Evolutionary conservation across 2,113 vertebrate species (phyloP), one percentile per base, ranked within the genome.

Genomic region (Crotophaga sulcirostris): DNA sequence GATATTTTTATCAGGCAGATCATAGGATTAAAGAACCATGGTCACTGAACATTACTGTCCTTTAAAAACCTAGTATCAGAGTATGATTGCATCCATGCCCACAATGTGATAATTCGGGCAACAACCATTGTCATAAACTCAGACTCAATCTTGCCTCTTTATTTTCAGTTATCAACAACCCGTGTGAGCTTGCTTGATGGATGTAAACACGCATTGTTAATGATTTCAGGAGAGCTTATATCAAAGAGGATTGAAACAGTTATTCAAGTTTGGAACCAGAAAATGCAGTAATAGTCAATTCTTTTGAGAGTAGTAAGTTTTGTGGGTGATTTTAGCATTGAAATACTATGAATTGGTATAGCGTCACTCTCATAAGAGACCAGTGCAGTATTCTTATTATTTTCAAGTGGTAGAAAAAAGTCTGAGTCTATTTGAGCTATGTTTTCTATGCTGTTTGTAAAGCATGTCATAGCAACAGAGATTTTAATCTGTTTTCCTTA

Each of bases 1-100:
- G 92, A 64, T 93, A 80, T 95, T 95, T 96, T 95, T 92, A 81
- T 92, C 85, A 68, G 79, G 31, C 1, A 21, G 42, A 42, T 60
- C 62, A 31, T 33, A 56, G 44, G 64, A 92, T 91, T 95, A 40
- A 84, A 77, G 92, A 34, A 90, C 56, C 58, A 47, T 47, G 62
- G 52, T 62, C 76, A 84, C 0, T 90, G 88, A 84, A 85, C 44
- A 42, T 64, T 42, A 52, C 52, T 81, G 76, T 88, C 80, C 83
- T 92, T 75, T 68, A 56, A 89, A 84, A 59, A 59, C 64, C 58
- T 24, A 11, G 6, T 21, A 4, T 16, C 10, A 47, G 52, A 56
- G 10, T 81, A 21, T 2, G 6, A 25, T 26, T 56, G 52, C 28
- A 36, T 64, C 56, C 23, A 2, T 34, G 68, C 31, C 40, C 54